Percentiles rank a stretch among this genome's conserved stretches.
Evolutionary conservation across 2,113 vertebrate species (phyloP).

Genomic region (Montifringilla adamsi): DNA sequence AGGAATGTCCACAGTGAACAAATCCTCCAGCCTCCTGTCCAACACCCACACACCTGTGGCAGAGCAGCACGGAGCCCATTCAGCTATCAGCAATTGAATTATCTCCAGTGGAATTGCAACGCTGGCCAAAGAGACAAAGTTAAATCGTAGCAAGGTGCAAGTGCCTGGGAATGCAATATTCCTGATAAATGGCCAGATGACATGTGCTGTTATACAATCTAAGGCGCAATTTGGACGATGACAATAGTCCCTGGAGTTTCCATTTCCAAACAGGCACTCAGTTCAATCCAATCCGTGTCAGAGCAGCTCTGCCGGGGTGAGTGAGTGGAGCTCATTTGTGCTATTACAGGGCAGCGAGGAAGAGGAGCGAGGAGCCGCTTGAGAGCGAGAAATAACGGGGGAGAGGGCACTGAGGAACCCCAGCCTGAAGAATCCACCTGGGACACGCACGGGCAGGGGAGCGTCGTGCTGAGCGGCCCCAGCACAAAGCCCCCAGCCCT

Average conservation of each 20-base stretch:
- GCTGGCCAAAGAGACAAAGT: conserved; percentile 64
- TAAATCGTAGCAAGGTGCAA: conserved; percentile 68
- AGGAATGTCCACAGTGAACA: background rate
- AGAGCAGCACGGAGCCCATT: background rate
- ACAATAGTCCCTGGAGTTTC: conserved; percentile 75
- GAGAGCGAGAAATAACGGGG: conserved; percentile 15
- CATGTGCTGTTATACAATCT: conserved; percentile 65
- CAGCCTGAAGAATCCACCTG: background rate
- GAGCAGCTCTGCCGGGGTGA: conserved; percentile 57
- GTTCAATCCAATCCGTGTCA: conserved; percentile 69
- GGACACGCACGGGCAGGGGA: fast-evolving
- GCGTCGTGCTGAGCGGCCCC: fast-evolving
- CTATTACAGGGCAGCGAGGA: conserved; percentile 33
- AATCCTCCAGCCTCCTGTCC: background rate
- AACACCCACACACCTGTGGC: background rate
- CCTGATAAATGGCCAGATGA: conserved; percentile 69
- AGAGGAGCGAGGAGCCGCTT: conserved; percentile 10
- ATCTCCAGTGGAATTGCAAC: conserved; percentile 60
- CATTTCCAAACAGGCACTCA: conserved; percentile 64
- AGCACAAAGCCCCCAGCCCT: background rate
- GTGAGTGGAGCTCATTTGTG: conserved; percentile 63
- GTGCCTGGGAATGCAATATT: conserved; percentile 73
- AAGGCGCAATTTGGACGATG: conserved; percentile 69
- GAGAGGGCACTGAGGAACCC: background rate
- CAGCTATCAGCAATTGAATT: conserved; percentile 69